Evolutionary conservation across 2,113 vertebrate species (phyloP), one percentile per base, ranked within the genome.

Genomic region (Microcebus lehilahytsara): DNA sequence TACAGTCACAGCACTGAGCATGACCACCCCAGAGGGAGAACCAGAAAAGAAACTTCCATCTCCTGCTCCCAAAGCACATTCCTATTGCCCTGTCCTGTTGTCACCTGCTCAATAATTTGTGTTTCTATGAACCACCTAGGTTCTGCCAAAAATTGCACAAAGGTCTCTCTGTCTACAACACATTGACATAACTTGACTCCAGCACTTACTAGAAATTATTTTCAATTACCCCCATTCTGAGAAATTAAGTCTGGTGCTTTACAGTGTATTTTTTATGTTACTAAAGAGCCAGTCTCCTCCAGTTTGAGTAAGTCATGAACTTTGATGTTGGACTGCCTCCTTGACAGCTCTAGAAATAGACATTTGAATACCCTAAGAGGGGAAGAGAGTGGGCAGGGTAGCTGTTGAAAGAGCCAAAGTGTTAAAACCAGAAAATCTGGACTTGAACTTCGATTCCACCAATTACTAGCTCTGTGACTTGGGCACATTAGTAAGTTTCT

Each of bases 221-320:
- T 97, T 77, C 49, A 92, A 72, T 87, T 53, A 81, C 32, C 91
- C 42, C 8, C 32, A 74, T 11, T 46, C 23, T 83, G 30, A 25
- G 58, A 96, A 96, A 93, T 84, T 91, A 84, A 95, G 32, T 86
- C 79, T 89, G 72, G 22, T 77, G n/a, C 67, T 80, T 80, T 53
- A 46, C n/a, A 78, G 86, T 14, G 30, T 56, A 86, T 92, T 95
- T 90, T 95, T 85, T 92, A 72, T 72, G 49, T 92, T 96, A 78
- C 89, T 69, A 72, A 97, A 95, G 62, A 90, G 25, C 77, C 0
- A 22, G 13, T 23, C 16, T 58, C 6, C 23, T 75, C 34, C 16
- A 53, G 51, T 90, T 60, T 88, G 56, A 85, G 22, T 14, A 78
- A 86, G 30, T 90, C 67, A 62, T 85, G 19, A 90, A 91, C n/a